Base-by-base conservation (phyloP, 2,797 vertebrate species). In the Kryptopterus vitreolus region DNA sequence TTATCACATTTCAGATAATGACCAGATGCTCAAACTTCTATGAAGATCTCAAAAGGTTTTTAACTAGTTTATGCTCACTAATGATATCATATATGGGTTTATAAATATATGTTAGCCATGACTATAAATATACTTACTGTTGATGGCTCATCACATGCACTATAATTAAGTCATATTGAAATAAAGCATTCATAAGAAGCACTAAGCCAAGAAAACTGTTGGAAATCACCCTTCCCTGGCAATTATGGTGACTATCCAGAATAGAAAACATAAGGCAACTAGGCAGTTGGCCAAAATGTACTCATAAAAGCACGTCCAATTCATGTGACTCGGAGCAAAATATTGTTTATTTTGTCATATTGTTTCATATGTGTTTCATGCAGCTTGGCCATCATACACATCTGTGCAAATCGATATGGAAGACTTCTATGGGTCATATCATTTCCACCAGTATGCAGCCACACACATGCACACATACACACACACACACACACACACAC, bases 381-480 rank as follows among this genome's bases (percentile, higher is more conserved):
- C 75, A 80, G 63, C 52, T 58, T 43, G 24, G 65, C 63, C 62
- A 73, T 62, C 26, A 11, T 66, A 33, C 43, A 55, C 72, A 86
- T 86, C 79, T 75, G 71, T 71, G 53, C 57, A 38, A 70, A 81
- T 85, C 77, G 84, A 83, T 83, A 79, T 86, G 84, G 73, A 89
- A 26, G 11, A 43, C 50, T 9, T 59, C 71, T 59, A 73, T 35
- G 15, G 50, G 20, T 11, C 78, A 82, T 38, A 71, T 66, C 70
- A 72, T 77, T 61, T 69, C 55, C 77, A 78, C 73, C 82, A 52
- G 81, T 43, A 75, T 20, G 72, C 69, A 80, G 38, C 10, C 68
- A 12, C 0, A 76, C 46, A 80, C 46, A 43, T 29, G 78, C 57
- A 59, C 0, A 76, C 83, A 84, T 46, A 69, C 73, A 58, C 33